phyloP scores from a whole-genome alignment of 2,113 vertebrate species.

The Muntiacus muntjak region DNA sequence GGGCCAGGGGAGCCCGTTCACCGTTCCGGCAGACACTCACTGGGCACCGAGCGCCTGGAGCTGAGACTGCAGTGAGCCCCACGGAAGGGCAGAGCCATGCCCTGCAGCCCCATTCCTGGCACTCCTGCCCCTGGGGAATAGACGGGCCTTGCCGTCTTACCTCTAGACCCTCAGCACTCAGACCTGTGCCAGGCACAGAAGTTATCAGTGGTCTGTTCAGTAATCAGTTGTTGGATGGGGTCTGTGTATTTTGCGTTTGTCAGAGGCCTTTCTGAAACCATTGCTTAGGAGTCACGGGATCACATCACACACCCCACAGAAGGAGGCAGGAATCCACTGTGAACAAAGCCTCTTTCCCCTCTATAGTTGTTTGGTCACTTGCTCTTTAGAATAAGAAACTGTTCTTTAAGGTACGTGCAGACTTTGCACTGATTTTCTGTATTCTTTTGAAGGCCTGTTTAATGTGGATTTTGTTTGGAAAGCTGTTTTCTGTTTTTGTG shows the following conservation, averaged over 20 bases:
- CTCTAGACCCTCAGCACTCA: not conserved
- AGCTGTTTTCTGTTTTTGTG: not conserved
- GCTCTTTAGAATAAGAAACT: not conserved
- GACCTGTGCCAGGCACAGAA: not conserved
- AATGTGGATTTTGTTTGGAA: not conserved
- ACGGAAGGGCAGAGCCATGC: accelerated
- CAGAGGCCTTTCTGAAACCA: not conserved
- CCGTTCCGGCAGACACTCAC: accelerated
- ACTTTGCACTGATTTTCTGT: not conserved
- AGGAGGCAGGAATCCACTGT: not conserved
- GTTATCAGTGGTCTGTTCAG: not conserved
- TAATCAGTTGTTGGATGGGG: not conserved
- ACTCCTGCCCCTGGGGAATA: not conserved
- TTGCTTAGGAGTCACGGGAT: not conserved
- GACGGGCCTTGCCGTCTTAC: not conserved
- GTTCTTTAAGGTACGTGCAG: not conserved
- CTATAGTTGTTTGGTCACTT: not conserved
- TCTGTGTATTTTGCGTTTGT: not conserved
- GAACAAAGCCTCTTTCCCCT: not conserved
- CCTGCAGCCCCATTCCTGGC: not conserved
- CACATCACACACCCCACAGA: not conserved
- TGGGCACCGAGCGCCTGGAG: not conserved
- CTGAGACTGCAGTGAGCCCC: not conserved
- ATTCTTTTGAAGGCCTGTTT: not conserved
- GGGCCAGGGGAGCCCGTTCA: accelerated